Percentiles rank a stretch among this genome's conserved stretches.
Conservation (phyloP, 37 sponge, comb jelly and placozoan genomes). For the Eunapius fragilis region DNA sequence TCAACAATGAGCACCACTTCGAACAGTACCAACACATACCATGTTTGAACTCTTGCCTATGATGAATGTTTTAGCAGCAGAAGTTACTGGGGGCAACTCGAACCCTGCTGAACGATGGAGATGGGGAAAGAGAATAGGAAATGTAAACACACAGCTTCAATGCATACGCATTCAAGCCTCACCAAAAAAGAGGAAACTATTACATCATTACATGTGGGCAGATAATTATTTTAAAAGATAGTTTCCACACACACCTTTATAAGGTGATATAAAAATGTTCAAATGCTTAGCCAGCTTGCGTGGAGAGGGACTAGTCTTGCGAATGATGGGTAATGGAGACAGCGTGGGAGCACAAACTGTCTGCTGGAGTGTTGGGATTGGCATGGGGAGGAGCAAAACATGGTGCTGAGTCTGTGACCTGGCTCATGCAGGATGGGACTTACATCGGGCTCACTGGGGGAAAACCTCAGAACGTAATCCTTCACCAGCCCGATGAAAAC, state of each 20-base stretch:
- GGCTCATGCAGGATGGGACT: neutral
- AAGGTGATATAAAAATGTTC: conserved; percentile 77
- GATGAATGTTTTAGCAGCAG: conserved; percentile 42
- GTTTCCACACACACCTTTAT: conserved; percentile 27
- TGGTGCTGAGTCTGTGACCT: too few species aligned
- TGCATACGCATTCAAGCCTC: too few species aligned
- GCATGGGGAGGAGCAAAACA: too few species aligned
- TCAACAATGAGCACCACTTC: neutral
- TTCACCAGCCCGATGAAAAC: conserved; percentile 76
- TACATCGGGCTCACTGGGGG: conserved; percentile 42
- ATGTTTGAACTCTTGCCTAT: conserved; percentile 52
- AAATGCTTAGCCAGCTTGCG: conserved; percentile 62
- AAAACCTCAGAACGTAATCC: conserved; percentile 73
- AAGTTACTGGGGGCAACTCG: neutral
- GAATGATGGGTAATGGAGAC: conserved; percentile 65
- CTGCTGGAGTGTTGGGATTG: neutral
- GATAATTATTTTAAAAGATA: too few species aligned
- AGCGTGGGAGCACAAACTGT: conserved; percentile 10
- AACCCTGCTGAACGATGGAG: neutral
- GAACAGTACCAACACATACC: conserved; percentile 25
- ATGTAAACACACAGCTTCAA: too few species aligned
- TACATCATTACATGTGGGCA: neutral
- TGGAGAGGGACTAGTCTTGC: conserved; percentile 52
- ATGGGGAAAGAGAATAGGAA: too few species aligned
- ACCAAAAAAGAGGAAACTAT: too few species aligned